Evolutionary conservation across 2,888 invertebrate species (phyloP).

Genomic region (Hirtodrosophila duncani): DNA sequence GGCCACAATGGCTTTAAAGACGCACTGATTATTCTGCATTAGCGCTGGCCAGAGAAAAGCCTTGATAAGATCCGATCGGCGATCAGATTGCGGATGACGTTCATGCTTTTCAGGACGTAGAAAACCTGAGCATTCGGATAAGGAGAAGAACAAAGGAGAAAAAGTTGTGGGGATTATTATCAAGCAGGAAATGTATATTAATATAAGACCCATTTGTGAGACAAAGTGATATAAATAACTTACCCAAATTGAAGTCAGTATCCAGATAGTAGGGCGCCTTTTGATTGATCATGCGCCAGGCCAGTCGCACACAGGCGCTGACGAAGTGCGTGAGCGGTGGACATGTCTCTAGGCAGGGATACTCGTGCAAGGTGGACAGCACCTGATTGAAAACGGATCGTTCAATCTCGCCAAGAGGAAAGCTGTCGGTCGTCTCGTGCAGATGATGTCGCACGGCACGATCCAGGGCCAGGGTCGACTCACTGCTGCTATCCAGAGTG

Average conservation of each 20-base stretch:
- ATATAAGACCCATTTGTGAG: not conserved
- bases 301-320: conserved; percentile 88
- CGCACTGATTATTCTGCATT: conserved; percentile 86
- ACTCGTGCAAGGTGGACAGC: conserved; percentile 93
- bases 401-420: conserved; percentile 84
- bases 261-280: conserved; percentile 83
- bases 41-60: conserved; percentile 93
- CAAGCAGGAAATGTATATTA: too few species aligned
- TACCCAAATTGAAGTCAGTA: conserved; percentile 84
- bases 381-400: conserved; percentile 85
- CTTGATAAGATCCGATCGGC: conserved; percentile 86
- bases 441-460: conserved; percentile 83
- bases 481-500: conserved; percentile 78
- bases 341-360: conserved; percentile 91
- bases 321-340: conserved; percentile 88
- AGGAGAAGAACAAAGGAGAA: too few species aligned
- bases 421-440: conserved; percentile 84
- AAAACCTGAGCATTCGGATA: too few species aligned
- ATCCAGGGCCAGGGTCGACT: conserved; percentile 79
- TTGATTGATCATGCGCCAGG: conserved; percentile 91
- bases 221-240: conserved; percentile 18
- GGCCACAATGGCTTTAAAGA: conserved; percentile 91
- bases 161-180: too few species aligned
- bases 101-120: conserved; percentile 88
- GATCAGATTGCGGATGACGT: conserved; percentile 87